Conservation (phyloP, 1,140 invertebrate species). For the Saccostrea glomerata region DNA sequence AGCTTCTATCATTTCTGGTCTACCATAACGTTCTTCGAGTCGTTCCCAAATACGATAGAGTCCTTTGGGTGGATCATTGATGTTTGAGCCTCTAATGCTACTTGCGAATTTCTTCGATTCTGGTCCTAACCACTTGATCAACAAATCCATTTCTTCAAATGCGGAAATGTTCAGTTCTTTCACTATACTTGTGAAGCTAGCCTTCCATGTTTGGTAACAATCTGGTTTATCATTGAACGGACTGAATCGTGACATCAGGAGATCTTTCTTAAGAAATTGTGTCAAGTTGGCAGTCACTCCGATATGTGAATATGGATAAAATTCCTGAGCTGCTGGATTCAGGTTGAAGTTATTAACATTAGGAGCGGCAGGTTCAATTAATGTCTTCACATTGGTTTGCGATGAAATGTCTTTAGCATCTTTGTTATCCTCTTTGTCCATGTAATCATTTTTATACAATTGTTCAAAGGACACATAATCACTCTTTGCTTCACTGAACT, state of each 20-base stretch:
- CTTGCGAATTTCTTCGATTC: conserved; percentile 51
- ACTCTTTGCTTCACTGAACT: not conserved
- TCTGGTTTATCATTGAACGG: conserved; percentile 13
- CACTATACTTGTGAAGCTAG: conserved; percentile 41
- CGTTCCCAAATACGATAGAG: conserved; percentile 55
- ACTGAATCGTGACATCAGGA: too few species aligned
- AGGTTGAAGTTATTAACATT: too few species aligned
- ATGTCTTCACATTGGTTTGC: not conserved
- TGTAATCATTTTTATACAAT: too few species aligned
- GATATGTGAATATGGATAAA: not conserved
- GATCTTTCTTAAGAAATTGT: conserved; percentile 51
- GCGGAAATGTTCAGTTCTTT: conserved; percentile 23
- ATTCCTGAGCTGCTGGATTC: not conserved
- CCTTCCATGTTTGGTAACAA: conserved; percentile 43
- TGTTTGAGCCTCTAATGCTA: conserved; percentile 40
- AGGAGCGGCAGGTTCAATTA: too few species aligned
- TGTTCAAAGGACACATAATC: too few species aligned
- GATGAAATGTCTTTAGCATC: not conserved
- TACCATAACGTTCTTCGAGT: conserved; percentile 58
- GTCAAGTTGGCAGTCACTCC: not conserved
- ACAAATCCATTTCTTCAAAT: conserved; percentile 45
- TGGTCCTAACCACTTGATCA: conserved; percentile 52
- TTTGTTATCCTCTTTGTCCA: not conserved
- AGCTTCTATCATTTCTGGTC: conserved; percentile 52
- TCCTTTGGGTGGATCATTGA: conserved; percentile 35